A percentile compares a stretch with the other conserved stretches of the same genome.
phyloP scores from a whole-genome alignment of 2,797 vertebrate species.

The Orestias chungarensis region DNA sequence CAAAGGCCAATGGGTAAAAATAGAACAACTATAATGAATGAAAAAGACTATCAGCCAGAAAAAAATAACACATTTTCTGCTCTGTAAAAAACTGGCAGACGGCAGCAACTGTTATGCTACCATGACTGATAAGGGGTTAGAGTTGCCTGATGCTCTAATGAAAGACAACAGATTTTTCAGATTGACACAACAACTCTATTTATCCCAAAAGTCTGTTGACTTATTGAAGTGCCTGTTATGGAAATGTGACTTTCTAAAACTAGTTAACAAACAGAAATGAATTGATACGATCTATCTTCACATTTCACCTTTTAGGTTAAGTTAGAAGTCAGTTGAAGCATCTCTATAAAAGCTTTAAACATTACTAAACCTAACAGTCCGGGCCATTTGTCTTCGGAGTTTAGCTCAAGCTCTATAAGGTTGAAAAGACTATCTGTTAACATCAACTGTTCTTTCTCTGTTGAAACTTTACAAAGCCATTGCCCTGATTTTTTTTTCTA shows the following conservation, averaged over 20 bases:
- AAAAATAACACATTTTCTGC: slow-evolving; percentile 33
- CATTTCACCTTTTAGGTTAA: too few relatives aligned
- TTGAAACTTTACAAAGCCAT: too few relatives aligned
- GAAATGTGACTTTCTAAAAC: too few relatives aligned
- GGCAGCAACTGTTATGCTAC: slow-evolving; percentile 29
- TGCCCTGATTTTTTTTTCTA: too few relatives aligned
- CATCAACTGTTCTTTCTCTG: not conserved
- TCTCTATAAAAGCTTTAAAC: too few relatives aligned
- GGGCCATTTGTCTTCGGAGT: not conserved
- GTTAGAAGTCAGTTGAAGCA: too few relatives aligned
- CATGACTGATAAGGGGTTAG: slow-evolving; percentile 21
- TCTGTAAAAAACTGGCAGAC: slow-evolving; percentile 32
- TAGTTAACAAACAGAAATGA: too few relatives aligned
- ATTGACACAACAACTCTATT: not conserved
- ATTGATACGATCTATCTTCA: too few relatives aligned
- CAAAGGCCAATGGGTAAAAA: slow-evolving; percentile 21
- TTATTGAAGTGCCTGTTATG: too few relatives aligned
- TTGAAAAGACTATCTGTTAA: not conserved
- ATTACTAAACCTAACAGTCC: not conserved
- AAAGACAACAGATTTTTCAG: not conserved
- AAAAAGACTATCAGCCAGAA: slow-evolving; percentile 19
- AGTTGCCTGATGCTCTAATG: slow-evolving; percentile 9
- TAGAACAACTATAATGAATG: not conserved
- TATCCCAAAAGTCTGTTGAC: not conserved
- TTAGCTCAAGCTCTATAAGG: not conserved